Evolutionary conservation across 2,797 vertebrate species (phyloP).

Genomic region (Tachyglossus aculeatus): DNA sequence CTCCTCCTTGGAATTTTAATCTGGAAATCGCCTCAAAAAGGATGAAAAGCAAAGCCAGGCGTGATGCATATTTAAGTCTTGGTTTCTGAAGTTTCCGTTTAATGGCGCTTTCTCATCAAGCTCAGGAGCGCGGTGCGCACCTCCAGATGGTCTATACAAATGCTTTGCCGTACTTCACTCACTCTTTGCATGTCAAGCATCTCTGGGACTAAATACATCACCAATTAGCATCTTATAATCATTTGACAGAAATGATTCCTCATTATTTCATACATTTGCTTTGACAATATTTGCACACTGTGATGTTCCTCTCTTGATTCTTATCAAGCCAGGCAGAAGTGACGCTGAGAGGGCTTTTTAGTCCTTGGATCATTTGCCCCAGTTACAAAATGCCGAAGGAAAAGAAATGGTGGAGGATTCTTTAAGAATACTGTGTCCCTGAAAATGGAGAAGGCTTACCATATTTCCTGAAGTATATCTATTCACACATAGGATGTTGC

Average conservation of each 20-base stretch:
- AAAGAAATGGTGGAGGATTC: neutral
- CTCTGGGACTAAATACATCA: constrained; percentile 78
- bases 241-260: constrained; percentile 70
- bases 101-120: constrained; percentile 74
- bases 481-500: too few relatives aligned
- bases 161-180: constrained; percentile 75
- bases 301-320: constrained; percentile 36
- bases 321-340: constrained; percentile 17
- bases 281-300: constrained; percentile 66
- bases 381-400: neutral
- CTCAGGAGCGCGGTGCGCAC: constrained; percentile 62
- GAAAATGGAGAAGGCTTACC: too few relatives aligned
- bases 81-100: constrained; percentile 71
- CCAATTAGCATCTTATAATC: constrained; percentile 79
- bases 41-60: constrained; percentile 59
- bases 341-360: constrained; percentile 19
- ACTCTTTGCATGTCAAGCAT: constrained; percentile 81
- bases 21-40: constrained; percentile 44
- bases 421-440: too few relatives aligned
- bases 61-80: constrained; percentile 72
- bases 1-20: constrained; percentile 23
- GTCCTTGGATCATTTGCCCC: neutral
- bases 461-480: too few relatives aligned
- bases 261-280: constrained; percentile 63
- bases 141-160: constrained; percentile 82